Base-by-base conservation (phyloP, 2,888 invertebrate genomes). In the Oscheius sp. region DNA sequence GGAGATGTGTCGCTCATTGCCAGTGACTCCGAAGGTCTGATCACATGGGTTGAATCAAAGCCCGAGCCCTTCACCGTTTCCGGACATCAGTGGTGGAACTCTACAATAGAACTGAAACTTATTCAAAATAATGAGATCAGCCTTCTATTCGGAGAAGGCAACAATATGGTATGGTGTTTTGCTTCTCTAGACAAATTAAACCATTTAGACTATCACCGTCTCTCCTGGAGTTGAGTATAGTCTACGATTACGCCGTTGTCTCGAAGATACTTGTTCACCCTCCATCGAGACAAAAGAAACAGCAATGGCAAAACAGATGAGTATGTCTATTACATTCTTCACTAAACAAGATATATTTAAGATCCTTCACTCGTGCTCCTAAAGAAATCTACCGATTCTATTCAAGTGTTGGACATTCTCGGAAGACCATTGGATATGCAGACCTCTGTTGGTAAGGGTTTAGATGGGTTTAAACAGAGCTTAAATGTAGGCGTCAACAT, bases 21-120 rank as follows among this genome's bases (percentile, higher is more conserved):
- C 32, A 76, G 76, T 29, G 84, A 83, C 57, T 76, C 70, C 10
- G 55, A 76, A 10, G 85, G 75, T 2, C 71, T 77, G 62, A 75
- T 86, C 9, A 79, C 83, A 9, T 86, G 86, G 86, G 68, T 21
- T 53, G 68, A 68, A 29, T 53, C 68, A 13, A 37, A 68, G 35
- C 9, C 35, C 1, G 68, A 68, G 53, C 55, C 68, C 13, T 68
- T 68, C 35, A 29, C 68, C 51, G 71, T 53, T 4, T 10, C 62
- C 47, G 71, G 62, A 29, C 48, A 62, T 35, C 42, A 62, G 33
- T 51, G 33, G 29, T 72, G 59, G 62, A 62, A 60, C 32, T 21
- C 35, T 51, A 60, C 51, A 33, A 72, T n/a, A 5, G 62, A 72
- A 21, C 29, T 72, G 59, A 72, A 59, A 37, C 21, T 60, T 35